Conservation (phyloP, 2,113 vertebrate species). For the Puma concolor region DNA sequence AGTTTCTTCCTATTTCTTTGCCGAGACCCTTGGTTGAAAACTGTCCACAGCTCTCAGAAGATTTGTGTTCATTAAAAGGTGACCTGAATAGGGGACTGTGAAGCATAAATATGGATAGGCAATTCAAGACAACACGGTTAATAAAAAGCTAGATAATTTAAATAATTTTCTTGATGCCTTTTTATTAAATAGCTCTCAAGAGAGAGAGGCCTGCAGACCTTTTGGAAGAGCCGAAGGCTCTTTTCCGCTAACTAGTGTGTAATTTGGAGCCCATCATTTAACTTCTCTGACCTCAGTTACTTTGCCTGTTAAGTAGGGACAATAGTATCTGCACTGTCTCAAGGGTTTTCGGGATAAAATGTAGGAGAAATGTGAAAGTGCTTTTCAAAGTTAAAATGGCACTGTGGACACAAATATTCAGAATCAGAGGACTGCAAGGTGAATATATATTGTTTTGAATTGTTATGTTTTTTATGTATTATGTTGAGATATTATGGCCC, state of each 20-base stretch:
- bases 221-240: neutral
- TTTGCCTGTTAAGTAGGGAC: neutral
- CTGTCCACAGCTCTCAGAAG: neutral
- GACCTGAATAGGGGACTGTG: neutral
- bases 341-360: slow-evolving; percentile 6
- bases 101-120: neutral
- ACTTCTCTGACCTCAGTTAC: neutral
- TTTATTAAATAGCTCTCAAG: slow-evolving; percentile 31
- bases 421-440: neutral
- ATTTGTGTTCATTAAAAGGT: neutral
- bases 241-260: neutral
- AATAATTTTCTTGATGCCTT: neutral
- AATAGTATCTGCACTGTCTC: neutral
- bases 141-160: neutral
- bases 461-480: neutral
- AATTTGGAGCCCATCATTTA: neutral
- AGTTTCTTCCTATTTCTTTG: neutral
- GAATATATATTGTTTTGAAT: neutral
- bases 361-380: neutral
- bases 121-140: neutral
- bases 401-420: neutral
- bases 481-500: neutral
- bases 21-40: neutral
- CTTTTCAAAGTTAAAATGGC: slow-evolving; percentile 33
- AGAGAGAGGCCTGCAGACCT: neutral